These are phyloP conservation scores for Mormyrus iriodes DNA, from an alignment of 2,113 vertebrate species.

Conservation along the genomic window DNA sequence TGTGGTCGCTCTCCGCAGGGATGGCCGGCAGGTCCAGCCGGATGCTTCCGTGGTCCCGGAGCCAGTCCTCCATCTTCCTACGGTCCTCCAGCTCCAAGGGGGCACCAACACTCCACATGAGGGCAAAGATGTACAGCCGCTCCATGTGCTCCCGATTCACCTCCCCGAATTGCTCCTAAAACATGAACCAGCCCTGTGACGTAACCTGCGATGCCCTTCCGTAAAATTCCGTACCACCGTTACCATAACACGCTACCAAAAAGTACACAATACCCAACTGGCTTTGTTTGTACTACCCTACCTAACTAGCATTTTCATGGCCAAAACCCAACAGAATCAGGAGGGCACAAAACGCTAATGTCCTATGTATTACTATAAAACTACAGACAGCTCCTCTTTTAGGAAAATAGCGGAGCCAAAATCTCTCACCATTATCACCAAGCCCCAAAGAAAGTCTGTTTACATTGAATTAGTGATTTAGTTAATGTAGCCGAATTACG, in stretches of 20 bases:
- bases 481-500: neutral
- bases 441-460: neutral
- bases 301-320: neutral
- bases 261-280: neutral
- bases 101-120: slow-evolving; percentile 92
- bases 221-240: no score
- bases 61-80: slow-evolving; percentile 76
- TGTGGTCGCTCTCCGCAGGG: slow-evolving; percentile 58
- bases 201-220: neutral
- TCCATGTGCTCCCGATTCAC: slow-evolving; percentile 68
- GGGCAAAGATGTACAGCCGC: slow-evolving; percentile 80
- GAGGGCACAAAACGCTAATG: neutral
- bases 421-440: neutral
- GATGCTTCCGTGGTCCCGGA: slow-evolving; percentile 57
- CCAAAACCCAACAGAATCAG: neutral
- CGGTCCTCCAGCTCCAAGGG: slow-evolving; percentile 76
- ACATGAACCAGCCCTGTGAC: neutral
- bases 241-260: neutral
- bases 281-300: neutral
- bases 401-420: neutral
- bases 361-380: neutral
- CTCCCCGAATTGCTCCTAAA: slow-evolving; percentile 78
- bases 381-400: neutral
- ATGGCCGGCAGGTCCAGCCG: slow-evolving; percentile 69
- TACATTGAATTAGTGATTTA: neutral